phyloP scores from a whole-genome alignment of 2,888 invertebrate genomes.

The Cetonia aurata region DNA sequence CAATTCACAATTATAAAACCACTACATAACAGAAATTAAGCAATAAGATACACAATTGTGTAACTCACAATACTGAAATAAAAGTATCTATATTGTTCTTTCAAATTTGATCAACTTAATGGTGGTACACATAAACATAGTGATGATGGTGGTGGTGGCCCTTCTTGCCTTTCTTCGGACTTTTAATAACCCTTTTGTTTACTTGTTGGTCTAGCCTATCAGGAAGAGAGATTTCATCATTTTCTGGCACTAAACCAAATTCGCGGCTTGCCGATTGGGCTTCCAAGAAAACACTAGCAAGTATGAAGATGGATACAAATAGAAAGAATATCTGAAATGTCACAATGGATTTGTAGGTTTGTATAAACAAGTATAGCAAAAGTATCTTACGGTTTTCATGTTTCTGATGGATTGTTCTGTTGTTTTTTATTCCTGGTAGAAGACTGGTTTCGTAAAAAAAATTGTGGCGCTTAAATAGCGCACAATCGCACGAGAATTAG shows the following conservation, averaged over 20 bases:
- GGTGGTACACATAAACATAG: neutral
- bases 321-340: constrained; percentile 7
- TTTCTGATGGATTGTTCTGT: neutral
- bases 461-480: constrained; percentile 5
- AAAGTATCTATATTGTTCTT: no score
- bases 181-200: neutral
- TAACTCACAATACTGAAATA: no score
- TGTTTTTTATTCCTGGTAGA: neutral
- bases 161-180: constrained; percentile 23
- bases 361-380: neutral
- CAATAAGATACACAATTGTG: no score
- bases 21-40: no score
- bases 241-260: neutral
- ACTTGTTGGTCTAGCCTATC: no score
- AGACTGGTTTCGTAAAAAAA: constrained; percentile 8
- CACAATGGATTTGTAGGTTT: neutral
- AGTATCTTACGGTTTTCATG: constrained; percentile 17
- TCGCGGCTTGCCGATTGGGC: neutral
- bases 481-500: neutral
- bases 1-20: no score
- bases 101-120: no score
- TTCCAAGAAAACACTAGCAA: neutral
- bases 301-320: neutral
- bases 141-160: neutral
- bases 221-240: neutral